Base-by-base conservation (phyloP, 2,113 vertebrate species). In the Oncorhynchus clarkii region DNA sequence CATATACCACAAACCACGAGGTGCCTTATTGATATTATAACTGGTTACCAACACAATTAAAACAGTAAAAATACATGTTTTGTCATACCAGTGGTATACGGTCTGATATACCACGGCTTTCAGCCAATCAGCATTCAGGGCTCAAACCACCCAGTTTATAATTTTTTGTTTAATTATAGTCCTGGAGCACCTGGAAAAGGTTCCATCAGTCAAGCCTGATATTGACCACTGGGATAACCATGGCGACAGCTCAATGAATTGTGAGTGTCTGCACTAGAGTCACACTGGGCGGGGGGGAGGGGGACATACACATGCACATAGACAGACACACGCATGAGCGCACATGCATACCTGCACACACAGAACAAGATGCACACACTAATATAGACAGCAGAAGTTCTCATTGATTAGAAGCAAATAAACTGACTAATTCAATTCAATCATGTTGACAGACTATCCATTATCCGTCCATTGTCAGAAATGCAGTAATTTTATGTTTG, bases 171-270 rank as follows among this genome's bases (percentile, higher is more conserved):
- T 92, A 91, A 93, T 91, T 90, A 91, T 88, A 90, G 84, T 86
- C 70, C n/a, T 67, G 72, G 14, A 67, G 80, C 77, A 79, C 64
- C 70, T 60, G 75, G 76, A 75, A 79, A 79, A 81, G 74, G 82
- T 77, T 83, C 81, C 77, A 86, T 60, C 1, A 16, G 82, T 85
- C 79, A 76, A 78, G 75, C 78, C 85, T 65, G 18, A 1, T 78
- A 87, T 89, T 64, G 75, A 90, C 86, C 86, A 76, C 71, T 65
- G 81, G 65, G 79, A 91, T 94, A 82, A 85, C 87, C 90, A 89
- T 92, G 90, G 87, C 84, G 88, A 94, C 93, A 49, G 84, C 80
- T 87, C 82, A 87, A 86, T 90, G 88, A 91, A 87, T 51, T 80
- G 85, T 78, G 65, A 71, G 73, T 70, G 71, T 82, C 78, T 78